Conservation (phyloP, 2,888 invertebrate genomes). For the Tetranychus truncatus region DNA sequence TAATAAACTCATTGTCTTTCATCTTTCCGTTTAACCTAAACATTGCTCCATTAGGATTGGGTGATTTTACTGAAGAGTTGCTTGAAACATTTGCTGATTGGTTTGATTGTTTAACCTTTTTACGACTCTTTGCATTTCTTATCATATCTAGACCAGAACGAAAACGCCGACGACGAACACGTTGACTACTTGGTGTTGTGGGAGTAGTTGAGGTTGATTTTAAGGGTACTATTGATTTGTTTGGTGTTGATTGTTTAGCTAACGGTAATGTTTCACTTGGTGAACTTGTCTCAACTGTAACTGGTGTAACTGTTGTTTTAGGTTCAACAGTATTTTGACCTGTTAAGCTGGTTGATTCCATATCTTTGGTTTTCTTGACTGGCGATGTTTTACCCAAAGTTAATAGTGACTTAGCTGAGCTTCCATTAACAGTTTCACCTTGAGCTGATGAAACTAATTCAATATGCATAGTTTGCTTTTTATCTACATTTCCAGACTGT, state of each 20-base stretch:
- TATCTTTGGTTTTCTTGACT: neutral
- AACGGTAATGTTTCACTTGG: neutral
- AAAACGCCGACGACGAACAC: conserved; percentile 29
- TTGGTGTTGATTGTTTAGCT: neutral
- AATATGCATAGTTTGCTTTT: too few species aligned
- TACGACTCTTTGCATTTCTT: conserved; percentile 10
- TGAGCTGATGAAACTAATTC: too few species aligned
- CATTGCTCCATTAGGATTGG: neutral
- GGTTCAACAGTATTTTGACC: neutral
- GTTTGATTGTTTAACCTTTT: conserved; percentile 9
- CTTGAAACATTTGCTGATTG: neutral
- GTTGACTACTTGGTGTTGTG: neutral
- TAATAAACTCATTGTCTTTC: neutral
- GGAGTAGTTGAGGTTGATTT: neutral
- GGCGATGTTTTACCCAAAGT: neutral
- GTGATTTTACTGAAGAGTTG: neutral
- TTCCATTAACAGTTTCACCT: too few species aligned
- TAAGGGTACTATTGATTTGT: neutral
- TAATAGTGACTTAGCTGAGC: neutral
- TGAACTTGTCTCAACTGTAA: neutral
- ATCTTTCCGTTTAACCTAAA: neutral
- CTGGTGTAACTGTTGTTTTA: neutral
- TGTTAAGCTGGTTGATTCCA: neutral
- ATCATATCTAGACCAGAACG: conserved; percentile 24
- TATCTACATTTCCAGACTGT: too few species aligned